phyloP scores from a whole-genome alignment of 2,113 vertebrate species.

The Heliornis fulica region DNA sequence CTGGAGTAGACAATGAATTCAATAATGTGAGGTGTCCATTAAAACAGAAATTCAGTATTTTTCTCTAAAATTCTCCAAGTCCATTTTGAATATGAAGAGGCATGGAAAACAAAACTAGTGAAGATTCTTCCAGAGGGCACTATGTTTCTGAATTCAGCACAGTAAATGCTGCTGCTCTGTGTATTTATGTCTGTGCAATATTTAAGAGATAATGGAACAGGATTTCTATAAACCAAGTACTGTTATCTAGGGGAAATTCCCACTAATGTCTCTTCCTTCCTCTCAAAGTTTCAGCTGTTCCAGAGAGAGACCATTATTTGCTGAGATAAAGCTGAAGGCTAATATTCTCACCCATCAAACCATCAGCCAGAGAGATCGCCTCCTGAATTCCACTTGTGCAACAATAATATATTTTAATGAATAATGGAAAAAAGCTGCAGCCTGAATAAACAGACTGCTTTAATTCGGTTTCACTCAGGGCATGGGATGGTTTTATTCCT shows the following conservation, averaged over 20 bases:
- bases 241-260: conserved; percentile 77
- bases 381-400: conserved; percentile 42
- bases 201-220: conserved; percentile 47
- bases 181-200: conserved; percentile 25
- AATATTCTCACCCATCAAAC: conserved; percentile 26
- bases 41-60: background rate
- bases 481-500: background rate
- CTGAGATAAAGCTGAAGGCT: conserved; percentile 41
- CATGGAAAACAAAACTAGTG: background rate
- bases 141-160: conserved; percentile 24
- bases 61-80: background rate
- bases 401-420: conserved; percentile 59
- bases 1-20: background rate
- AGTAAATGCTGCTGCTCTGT: background rate
- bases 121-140: background rate
- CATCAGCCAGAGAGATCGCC: background rate
- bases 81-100: background rate
- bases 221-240: conserved; percentile 63
- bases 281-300: conserved; percentile 62
- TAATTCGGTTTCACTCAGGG: background rate
- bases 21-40: rapidly evolving
- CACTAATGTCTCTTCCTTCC: conserved; percentile 76
- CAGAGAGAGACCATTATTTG: conserved; percentile 50
- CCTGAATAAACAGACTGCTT: conserved; percentile 61
- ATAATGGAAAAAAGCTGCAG: conserved; percentile 47